These are phyloP conservation scores for Drosophila kohkoa DNA, from an alignment of 1,140 invertebrate genomes.

Conservation along the genomic window DNA sequence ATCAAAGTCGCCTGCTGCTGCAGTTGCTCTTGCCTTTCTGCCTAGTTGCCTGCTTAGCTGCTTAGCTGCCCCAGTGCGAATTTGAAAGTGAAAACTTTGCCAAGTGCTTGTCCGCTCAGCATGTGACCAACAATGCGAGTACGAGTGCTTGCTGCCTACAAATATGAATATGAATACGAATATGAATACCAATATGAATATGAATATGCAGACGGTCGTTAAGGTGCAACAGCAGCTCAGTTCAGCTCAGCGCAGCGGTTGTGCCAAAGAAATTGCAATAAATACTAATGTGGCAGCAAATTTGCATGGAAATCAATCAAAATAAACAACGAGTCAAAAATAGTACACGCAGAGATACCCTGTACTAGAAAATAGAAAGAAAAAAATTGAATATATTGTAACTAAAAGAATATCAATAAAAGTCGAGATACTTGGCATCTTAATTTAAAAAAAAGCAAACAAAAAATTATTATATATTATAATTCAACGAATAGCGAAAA, in stretches of 20 bases:
- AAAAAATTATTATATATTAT: too few species aligned
- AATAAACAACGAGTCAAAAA: not conserved
- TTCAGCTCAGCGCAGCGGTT: constrained; percentile 28
- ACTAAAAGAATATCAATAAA: too few species aligned
- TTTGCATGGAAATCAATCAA: constrained; percentile 74
- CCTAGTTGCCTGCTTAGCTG: not conserved
- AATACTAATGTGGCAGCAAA: constrained; percentile 64
- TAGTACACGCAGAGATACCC: constrained; percentile 23
- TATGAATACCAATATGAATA: too few species aligned
- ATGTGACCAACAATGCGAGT: constrained; percentile 24
- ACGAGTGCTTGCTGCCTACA: constrained; percentile 11
- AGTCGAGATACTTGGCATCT: too few species aligned
- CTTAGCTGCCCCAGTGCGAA: constrained; percentile 50
- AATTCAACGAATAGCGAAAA: too few species aligned
- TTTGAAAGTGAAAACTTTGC: constrained; percentile 73
- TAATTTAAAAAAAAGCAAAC: too few species aligned
- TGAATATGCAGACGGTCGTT: constrained; percentile 13
- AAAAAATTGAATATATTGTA: too few species aligned
- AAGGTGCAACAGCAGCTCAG: constrained; percentile 31
- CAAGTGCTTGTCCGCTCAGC: constrained; percentile 12
- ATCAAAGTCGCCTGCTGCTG: constrained; percentile 52
- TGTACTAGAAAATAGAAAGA: not conserved
- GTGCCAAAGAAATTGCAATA: constrained; percentile 67
- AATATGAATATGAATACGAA: constrained; percentile 26
- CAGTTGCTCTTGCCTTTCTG: constrained; percentile 33